Conservation (phyloP, 2,888 invertebrate species). For the Anticlea derivata region DNA sequence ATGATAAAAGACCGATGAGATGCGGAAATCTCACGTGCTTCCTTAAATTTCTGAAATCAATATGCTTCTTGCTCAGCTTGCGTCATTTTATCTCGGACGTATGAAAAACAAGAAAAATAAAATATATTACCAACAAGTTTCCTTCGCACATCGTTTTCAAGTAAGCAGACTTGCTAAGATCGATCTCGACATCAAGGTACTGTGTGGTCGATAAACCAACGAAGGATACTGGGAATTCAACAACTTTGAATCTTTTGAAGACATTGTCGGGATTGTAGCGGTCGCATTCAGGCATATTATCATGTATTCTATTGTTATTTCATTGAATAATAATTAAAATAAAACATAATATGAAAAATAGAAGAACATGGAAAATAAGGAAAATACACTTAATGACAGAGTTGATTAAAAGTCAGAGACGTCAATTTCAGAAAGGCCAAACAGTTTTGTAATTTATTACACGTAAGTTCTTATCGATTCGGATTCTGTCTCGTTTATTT, state of each 20-base stretch:
- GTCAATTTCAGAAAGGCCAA: not conserved
- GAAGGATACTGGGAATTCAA: slow-evolving; percentile 70
- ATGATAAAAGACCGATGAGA: slow-evolving; percentile 70
- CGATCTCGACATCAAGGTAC: slow-evolving; percentile 58
- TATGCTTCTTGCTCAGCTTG: slow-evolving; percentile 8
- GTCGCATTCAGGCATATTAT: slow-evolving; percentile 47
- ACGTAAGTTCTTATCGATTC: not conserved
- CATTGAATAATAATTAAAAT: slow-evolving; percentile 3
- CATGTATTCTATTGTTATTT: slow-evolving; percentile 1
- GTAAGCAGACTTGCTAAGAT: slow-evolving; percentile 61
- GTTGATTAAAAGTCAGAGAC: not conserved
- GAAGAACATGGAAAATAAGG: not conserved
- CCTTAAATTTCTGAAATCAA: slow-evolving; percentile 64
- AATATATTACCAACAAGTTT: slow-evolving; percentile 56
- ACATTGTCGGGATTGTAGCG: slow-evolving; percentile 60
- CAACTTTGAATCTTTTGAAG: slow-evolving; percentile 63
- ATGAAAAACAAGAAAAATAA: slow-evolving; percentile 5
- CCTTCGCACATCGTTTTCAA: slow-evolving; percentile 66
- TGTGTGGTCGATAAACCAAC: slow-evolving; percentile 62
- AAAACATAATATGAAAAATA: not conserved
- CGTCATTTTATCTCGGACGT: not conserved
- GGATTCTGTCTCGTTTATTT: not conserved
- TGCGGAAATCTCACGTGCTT: slow-evolving; percentile 70
- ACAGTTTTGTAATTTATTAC: not conserved
- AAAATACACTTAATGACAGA: not conserved